Evolutionary conservation across 92 coral and sea anemone species (phyloP), one percentile per base, ranked within the genome.

Genomic region (Parazoanthus darwini): DNA sequence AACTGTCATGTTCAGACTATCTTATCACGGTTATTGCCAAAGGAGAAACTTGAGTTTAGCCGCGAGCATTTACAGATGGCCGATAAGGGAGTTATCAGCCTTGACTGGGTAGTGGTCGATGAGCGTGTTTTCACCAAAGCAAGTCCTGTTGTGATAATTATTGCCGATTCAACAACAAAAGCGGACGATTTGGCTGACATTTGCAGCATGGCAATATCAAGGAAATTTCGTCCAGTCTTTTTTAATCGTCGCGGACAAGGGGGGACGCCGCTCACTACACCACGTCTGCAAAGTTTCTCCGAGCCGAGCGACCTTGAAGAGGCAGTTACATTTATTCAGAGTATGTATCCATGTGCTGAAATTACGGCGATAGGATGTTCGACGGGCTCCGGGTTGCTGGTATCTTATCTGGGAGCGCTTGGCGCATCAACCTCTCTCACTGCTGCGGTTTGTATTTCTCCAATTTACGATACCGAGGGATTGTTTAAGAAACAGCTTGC

Each of bases 231-330:
- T 26, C 98, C 96, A 23, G 98, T 97, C n/a, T 96, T 97, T 33
- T 97, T 97, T 70, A 94, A 95, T 75, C 98, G 99, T 39, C 93
- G 99, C n/a, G 99, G 99, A 35, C 99, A 97, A 56, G 96, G 98
- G 0, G 94, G 92, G 1, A 90, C 93, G 8, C 95, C 94, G 39
- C 85, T 97, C 39, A 91, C 97, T 0, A 97, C 99, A 5, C 93
- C 94, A 33, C 95, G 99, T 33, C 88, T 97, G 80, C 99, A 95
- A 88, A 95, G 95, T 68, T 93, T 92, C 46, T 94, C 92, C 46
- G 98, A 97, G 13, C 95, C 91, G 13, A 82, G 90, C 14, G 99
- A 97, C 56, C 72, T 97, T 8, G 99, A 97, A 44, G 99, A 97
- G 66, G 96, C 98, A 20, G 80, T 97, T 10, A 91, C 91, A 3